Evolutionary conservation across 1,140 invertebrate genomes (phyloP), one percentile per base, ranked within the genome.

Genomic region (Drosophila grimshawi): DNA sequence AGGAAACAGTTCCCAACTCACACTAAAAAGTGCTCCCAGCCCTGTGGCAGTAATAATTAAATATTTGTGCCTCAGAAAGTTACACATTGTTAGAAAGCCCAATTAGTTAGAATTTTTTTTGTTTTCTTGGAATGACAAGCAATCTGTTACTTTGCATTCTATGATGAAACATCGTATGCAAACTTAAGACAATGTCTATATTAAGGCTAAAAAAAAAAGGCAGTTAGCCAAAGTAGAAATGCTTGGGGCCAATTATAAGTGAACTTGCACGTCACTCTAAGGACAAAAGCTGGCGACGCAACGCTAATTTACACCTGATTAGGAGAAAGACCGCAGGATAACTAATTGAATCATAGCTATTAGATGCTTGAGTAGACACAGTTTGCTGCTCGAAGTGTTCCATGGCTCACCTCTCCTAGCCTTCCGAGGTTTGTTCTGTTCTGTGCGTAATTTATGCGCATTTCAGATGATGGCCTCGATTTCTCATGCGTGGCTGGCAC

Each of bases 381-480:
- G 46, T 27, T 35, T 30, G 29, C 41, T 19, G 19, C 19, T 19
- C 19, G 19, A 19, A 19, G 19, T 19, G 19, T 19, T 19, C 19
- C 19, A 19, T 19, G 19, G 19, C 19, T 19, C 33, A 43, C 35
- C 29, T 45, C 45, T 33, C 43, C 39, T 32, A 6, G 45, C 32
- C 29, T 37, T 63, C 61, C 19, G 19, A 19, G 19, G 41, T 43
- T 43, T 2, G 27, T 10, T 11, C 4, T 27, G 33, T 32, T 29
- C 45, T 63, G 51, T 72, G 48, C 41, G 48, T 86, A 85, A 85
- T 86, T 85, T 86, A 86, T 86, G 82, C 80, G 82, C 81, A 86
- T 86, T 71, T 60, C 49, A 27, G 45, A 59, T 76, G 46, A 64
- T 68, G 67, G 59, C 39, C 33, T 43, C 67, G 68, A 76, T 76